Evolutionary conservation across 2,797 vertebrate species (phyloP).

Genomic region (Poeciliopsis infans): DNA sequence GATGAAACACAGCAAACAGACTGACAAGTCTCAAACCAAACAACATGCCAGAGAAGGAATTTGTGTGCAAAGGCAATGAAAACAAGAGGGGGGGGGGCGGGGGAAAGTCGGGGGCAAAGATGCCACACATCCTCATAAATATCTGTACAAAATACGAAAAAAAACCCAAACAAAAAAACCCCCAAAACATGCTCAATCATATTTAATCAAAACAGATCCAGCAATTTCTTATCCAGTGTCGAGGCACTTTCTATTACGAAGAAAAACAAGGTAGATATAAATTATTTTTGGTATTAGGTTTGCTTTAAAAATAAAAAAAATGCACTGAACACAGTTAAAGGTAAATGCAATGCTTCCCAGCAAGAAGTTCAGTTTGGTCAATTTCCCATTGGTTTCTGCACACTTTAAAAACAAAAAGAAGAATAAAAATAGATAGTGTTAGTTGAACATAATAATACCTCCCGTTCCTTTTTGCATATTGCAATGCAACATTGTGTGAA

Average conservation of each 20-base stretch:
- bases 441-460: background rate
- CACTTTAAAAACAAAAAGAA: background rate
- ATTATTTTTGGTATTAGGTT: slow-evolving; percentile 64
- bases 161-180: background rate
- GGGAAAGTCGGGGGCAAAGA: slow-evolving; percentile 3
- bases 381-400: slow-evolving; percentile 17
- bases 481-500: background rate
- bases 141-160: slow-evolving; percentile 25
- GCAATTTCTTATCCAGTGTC: slow-evolving; percentile 81
- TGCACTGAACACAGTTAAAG: slow-evolving; percentile 44
- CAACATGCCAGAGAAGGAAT: slow-evolving; percentile 34
- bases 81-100: background rate
- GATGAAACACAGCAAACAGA: slow-evolving; percentile 39
- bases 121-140: slow-evolving; percentile 46
- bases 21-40: slow-evolving; percentile 33
- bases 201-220: slow-evolving; percentile 47
- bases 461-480: background rate
- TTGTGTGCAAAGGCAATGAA: slow-evolving; percentile 33
- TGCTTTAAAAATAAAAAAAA: slow-evolving; percentile 43
- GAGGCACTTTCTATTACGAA: slow-evolving; percentile 68
- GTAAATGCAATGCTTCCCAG: slow-evolving; percentile 41
- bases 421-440: background rate
- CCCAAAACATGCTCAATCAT: slow-evolving; percentile 13
- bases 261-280: slow-evolving; percentile 54
- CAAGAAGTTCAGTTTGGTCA: slow-evolving; percentile 11